phyloP scores from a whole-genome alignment of 2,888 invertebrate genomes.

The Hirtodrosophila cameraria region DNA sequence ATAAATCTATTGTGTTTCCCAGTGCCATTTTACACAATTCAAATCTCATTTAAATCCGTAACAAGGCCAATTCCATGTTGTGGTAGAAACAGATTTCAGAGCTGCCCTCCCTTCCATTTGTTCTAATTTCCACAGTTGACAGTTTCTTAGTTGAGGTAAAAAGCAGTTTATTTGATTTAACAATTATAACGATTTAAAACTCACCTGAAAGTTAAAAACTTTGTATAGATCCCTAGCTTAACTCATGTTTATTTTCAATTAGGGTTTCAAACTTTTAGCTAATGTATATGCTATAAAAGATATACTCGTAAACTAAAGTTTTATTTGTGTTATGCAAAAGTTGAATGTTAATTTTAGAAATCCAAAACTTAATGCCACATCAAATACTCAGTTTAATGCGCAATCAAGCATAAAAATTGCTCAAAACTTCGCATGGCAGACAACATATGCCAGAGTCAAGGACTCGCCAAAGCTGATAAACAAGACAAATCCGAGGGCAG shows the following conservation, averaged over 20 bases:
- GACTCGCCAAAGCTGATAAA: conserved; percentile 52
- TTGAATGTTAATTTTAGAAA: conserved; percentile 28
- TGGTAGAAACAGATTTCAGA: conserved; percentile 32
- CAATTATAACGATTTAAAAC: no score
- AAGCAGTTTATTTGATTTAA: conserved; percentile 11
- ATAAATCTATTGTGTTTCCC: conserved; percentile 64
- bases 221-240: no score
- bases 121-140: neutral
- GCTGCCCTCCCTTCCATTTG: neutral
- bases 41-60: conserved; percentile 68
- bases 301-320: conserved; percentile 2
- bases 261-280: conserved; percentile 52
- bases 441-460: conserved; percentile 47
- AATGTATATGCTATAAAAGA: neutral
- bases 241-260: conserved; percentile 76
- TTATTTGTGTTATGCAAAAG: conserved; percentile 17
- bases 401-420: conserved; percentile 49
- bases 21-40: conserved; percentile 51
- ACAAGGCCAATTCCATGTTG: conserved; percentile 62
- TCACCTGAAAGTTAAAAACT: no score
- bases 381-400: conserved; percentile 35
- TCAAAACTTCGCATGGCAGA: conserved; percentile 20
- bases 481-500: conserved; percentile 29
- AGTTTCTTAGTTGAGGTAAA: conserved; percentile 7
- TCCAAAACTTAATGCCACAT: conserved; percentile 32